A percentile compares a stretch with the other conserved stretches of the same genome.
Evolutionary conservation across 2,888 invertebrate species (phyloP).

Genomic region (Lasiommata megera): DNA sequence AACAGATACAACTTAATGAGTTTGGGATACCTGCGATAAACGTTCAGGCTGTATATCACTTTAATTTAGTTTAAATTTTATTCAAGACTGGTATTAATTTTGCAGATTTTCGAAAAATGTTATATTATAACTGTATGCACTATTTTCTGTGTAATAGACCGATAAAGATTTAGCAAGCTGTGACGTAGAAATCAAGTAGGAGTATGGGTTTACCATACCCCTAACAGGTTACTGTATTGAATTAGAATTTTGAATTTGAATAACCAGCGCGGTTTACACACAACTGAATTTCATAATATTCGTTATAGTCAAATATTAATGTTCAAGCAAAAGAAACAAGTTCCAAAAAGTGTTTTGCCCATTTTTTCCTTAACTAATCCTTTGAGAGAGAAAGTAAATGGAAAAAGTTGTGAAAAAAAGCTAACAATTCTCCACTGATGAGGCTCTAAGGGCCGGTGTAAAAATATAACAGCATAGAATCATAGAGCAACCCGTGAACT

Average conservation of each 20-base stretch:
- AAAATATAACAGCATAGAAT: not conserved
- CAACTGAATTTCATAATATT: too few relatives aligned
- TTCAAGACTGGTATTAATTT: too few relatives aligned
- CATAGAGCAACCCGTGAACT: not conserved
- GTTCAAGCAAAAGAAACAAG: not conserved
- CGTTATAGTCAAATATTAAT: not conserved
- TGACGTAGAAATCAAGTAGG: too few relatives aligned
- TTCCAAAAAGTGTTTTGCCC: not conserved
- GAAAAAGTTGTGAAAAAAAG: slow-evolving; percentile 9
- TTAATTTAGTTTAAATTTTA: too few relatives aligned
- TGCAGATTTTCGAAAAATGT: too few relatives aligned
- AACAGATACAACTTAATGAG: slow-evolving; percentile 43
- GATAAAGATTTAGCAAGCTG: too few relatives aligned
- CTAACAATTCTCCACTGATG: slow-evolving; percentile 7
- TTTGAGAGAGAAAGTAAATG: slow-evolving; percentile 9
- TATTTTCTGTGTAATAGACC: too few relatives aligned
- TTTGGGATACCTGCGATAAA: slow-evolving; percentile 35
- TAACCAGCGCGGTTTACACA: too few relatives aligned
- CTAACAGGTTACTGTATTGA: too few relatives aligned
- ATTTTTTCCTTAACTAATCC: slow-evolving; percentile 3
- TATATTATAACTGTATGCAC: too few relatives aligned
- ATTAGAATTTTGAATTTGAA: too few relatives aligned
- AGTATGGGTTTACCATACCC: too few relatives aligned
- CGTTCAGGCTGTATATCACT: not conserved
- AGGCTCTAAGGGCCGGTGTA: slow-evolving; percentile 8